Conservation (phyloP, 2,113 vertebrate genomes). For the Etheostoma cragini region DNA sequence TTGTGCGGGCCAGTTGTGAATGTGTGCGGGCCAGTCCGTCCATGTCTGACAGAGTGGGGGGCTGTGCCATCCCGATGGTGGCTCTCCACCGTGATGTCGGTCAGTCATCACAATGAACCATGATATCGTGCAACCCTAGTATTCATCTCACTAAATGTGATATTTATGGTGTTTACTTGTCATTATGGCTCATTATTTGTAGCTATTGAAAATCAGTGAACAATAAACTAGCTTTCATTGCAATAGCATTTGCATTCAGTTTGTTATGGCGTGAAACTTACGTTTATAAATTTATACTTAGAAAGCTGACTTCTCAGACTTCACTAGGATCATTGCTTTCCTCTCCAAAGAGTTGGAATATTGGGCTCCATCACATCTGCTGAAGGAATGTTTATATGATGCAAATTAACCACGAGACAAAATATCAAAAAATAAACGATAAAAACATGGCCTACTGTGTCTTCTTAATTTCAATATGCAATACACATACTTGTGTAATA, state of each 20-base stretch:
- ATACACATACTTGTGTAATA: background rate
- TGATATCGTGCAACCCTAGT: too few species aligned
- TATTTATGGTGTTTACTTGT: background rate
- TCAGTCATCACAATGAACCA: too few species aligned
- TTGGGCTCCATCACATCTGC: background rate
- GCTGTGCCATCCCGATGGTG: too few species aligned
- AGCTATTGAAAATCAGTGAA: background rate
- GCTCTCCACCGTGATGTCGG: too few species aligned
- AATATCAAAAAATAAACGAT: background rate
- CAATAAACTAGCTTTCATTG: background rate
- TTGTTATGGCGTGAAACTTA: background rate
- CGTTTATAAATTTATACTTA: background rate
- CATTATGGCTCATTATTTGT: background rate
- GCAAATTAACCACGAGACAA: background rate
- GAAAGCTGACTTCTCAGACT: background rate
- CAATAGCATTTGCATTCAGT: background rate
- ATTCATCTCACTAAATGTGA: constrained; percentile 1
- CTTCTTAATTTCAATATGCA: background rate
- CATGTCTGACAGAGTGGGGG: too few species aligned
- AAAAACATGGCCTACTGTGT: background rate
- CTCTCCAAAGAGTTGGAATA: background rate
- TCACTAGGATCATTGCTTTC: background rate
- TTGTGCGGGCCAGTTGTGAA: too few species aligned
- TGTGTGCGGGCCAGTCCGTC: too few species aligned
- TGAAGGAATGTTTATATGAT: background rate